A percentile compares a stretch with the other conserved stretches of the same genome.
Conservation (phyloP, 2,797 vertebrate species). For the Champsocephalus gunnari region DNA sequence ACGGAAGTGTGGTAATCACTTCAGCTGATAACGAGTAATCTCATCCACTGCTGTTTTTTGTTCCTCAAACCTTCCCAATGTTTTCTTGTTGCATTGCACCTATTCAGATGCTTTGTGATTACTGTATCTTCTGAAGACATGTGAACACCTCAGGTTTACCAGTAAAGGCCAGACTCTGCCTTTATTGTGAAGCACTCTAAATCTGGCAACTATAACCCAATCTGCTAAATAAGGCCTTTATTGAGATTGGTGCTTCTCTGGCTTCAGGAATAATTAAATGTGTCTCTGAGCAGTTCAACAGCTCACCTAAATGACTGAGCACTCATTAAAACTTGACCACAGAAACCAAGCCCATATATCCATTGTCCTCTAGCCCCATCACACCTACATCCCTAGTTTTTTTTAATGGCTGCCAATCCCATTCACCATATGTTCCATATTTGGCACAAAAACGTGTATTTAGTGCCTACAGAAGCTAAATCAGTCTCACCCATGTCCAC, state of each 20-base stretch:
- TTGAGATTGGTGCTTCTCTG: background rate
- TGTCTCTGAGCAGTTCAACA: background rate
- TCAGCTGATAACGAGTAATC: too few species aligned
- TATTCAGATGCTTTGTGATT: background rate
- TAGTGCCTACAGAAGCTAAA: slow-evolving; percentile 12
- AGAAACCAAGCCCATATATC: slow-evolving; percentile 4
- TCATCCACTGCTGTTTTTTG: background rate
- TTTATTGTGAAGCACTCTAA: background rate
- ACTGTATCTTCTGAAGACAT: background rate
- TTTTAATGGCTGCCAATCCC: background rate
- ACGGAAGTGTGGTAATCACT: too few species aligned
- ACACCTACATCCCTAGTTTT: background rate
- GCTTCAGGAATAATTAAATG: slow-evolving; percentile 14
- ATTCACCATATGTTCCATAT: slow-evolving; percentile 16
- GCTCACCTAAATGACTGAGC: slow-evolving; percentile 1
- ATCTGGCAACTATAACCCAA: background rate
- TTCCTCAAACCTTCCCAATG: background rate
- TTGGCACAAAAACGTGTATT: slow-evolving; percentile 37
- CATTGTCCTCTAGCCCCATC: background rate
- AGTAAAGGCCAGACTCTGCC: background rate
- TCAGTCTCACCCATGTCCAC: slow-evolving; percentile 17
- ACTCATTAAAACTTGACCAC: background rate
- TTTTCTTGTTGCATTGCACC: background rate
- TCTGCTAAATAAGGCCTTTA: background rate
- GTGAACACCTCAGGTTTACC: background rate